Percentiles rank a stretch among this genome's conserved stretches.
phyloP scores from a whole-genome alignment of 2,113 vertebrate genomes.

The Cololabis saira region DNA sequence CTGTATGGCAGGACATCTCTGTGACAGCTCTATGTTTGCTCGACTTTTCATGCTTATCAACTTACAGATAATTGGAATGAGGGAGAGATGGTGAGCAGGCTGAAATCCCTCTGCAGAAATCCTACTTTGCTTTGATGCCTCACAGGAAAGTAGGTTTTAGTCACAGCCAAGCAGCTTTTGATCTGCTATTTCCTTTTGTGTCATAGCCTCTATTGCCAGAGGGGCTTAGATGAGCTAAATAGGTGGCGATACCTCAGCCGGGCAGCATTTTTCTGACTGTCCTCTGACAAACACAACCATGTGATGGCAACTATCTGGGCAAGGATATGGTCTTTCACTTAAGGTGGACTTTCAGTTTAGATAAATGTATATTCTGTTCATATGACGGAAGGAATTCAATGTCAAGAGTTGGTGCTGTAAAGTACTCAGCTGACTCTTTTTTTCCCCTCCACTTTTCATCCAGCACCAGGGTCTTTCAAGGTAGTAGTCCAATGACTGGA shows the following conservation, averaged over 20 bases:
- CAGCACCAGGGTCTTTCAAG: conserved; percentile 27
- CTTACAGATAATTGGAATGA: conserved; percentile 48
- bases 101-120: conserved; percentile 56
- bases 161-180: conserved; percentile 66
- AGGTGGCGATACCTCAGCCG: conserved; percentile 46
- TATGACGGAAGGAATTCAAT: conserved; percentile 33
- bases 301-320: conserved; percentile 39
- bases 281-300: conserved; percentile 26
- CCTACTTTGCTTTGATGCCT: conserved; percentile 64
- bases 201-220: conserved; percentile 45
- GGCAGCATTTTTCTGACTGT: conserved; percentile 32
- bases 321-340: conserved; percentile 23
- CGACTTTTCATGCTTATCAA: conserved; percentile 39
- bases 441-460: conserved; percentile 3
- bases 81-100: conserved; percentile 24
- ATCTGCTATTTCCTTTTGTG: conserved; percentile 69
- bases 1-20: conserved; percentile 3
- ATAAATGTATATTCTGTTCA: conserved; percentile 43
- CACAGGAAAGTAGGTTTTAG: conserved; percentile 70
- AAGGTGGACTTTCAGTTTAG: conserved; percentile 10
- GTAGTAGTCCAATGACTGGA: conserved; percentile 29
- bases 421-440: conserved; percentile 11
- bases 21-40: conserved; percentile 26
- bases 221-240: conserved; percentile 62
- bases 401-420: conserved; percentile 23